These are phyloP conservation scores for Gymnoscopelus microlampas DNA, from an alignment of 2,797 vertebrate genomes.

Conservation along the genomic window DNA sequence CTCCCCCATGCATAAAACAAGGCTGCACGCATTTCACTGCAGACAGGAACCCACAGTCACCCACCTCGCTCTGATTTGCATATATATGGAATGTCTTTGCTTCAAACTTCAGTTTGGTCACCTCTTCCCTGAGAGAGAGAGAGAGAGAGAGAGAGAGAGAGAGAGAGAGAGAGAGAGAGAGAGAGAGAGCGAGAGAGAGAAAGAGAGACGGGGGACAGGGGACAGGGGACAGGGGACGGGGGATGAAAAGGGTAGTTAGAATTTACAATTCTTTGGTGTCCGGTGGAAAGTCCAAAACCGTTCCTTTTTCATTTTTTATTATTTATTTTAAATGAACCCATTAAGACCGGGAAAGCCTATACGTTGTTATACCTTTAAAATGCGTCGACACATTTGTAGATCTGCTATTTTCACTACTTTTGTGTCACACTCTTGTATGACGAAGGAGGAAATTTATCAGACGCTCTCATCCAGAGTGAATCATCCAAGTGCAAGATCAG, in stretches of 20 bases:
- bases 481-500: too few relatives aligned
- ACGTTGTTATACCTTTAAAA: too few relatives aligned
- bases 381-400: too few relatives aligned
- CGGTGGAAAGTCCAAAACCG: too few relatives aligned
- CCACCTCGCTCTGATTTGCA: constrained; percentile 97
- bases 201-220: not conserved
- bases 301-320: too few relatives aligned
- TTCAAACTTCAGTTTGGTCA: constrained; percentile 98
- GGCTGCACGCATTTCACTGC: constrained; percentile 30
- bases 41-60: constrained; percentile 35
- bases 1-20: constrained; percentile 48
- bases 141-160: constrained; percentile 6
- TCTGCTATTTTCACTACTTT: too few relatives aligned
- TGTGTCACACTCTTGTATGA: too few relatives aligned
- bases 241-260: constrained; percentile 1
- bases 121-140: constrained; percentile 88
- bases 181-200: not conserved
- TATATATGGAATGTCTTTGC: constrained; percentile 99
- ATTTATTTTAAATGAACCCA: too few relatives aligned
- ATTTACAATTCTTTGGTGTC: too few relatives aligned
- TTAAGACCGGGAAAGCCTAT: too few relatives aligned
- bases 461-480: too few relatives aligned
- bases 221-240: not conserved
- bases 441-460: too few relatives aligned
- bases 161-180: constrained; percentile 3